Conservation (phyloP, 1,140 invertebrate genomes). For the Maconellicoccus hirsutus region DNA sequence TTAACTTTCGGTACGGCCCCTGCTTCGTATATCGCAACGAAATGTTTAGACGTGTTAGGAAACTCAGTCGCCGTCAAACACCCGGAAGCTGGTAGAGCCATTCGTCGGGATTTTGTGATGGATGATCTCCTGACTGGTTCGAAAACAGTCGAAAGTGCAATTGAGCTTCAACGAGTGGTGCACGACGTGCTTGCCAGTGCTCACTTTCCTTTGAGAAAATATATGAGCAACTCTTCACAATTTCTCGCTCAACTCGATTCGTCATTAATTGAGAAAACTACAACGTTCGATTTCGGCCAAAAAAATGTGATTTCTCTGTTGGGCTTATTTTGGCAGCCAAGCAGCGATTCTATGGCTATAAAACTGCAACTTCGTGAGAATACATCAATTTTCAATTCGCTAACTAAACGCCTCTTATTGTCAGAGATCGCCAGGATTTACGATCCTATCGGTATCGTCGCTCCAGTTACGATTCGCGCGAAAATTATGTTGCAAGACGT, state of each 20-base stretch:
- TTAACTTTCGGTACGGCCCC: conserved; percentile 34
- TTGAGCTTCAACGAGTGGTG: neutral
- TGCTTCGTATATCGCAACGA: conserved; percentile 33
- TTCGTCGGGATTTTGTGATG: conserved; percentile 1
- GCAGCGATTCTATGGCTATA: neutral
- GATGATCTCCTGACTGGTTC: conserved; percentile 17
- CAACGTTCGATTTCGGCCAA: neutral
- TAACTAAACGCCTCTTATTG: neutral
- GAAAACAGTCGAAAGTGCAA: neutral
- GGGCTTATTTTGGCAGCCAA: neutral
- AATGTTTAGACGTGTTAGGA: conserved; percentile 29
- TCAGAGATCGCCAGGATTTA: neutral
- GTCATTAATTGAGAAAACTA: neutral
- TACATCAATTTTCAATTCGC: neutral
- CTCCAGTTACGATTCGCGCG: neutral
- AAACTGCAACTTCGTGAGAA: neutral
- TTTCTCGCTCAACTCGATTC: neutral
- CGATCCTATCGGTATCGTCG: neutral
- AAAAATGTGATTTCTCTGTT: neutral
- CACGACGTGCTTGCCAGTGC: neutral
- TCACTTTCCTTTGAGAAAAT: conserved; percentile 24
- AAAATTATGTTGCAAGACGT: neutral
- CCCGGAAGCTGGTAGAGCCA: neutral
- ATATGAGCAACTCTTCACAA: conserved; percentile 25
- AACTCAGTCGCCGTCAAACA: neutral